Evolutionary conservation across 2,888 invertebrate genomes (phyloP).

Genomic region (Erannis defoliaria): DNA sequence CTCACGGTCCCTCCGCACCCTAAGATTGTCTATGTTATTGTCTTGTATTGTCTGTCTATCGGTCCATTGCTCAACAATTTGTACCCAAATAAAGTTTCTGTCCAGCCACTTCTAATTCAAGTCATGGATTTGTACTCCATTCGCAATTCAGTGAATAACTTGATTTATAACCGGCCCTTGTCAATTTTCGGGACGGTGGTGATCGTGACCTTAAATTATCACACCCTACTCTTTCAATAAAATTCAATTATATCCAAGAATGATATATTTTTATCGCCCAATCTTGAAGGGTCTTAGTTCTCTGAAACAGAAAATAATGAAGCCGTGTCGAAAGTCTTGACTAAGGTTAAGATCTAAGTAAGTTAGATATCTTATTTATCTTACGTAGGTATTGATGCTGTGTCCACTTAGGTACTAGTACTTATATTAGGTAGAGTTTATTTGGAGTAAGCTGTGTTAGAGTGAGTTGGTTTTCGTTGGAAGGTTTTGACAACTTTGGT

Average conservation of each 20-base stretch:
- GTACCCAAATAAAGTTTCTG: not conserved
- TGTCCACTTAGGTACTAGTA: no score
- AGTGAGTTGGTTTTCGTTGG: no score
- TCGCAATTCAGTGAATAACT: conserved; percentile 35
- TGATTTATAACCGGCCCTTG: conserved; percentile 46
- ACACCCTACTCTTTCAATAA: conserved; percentile 44
- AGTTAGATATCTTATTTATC: not conserved
- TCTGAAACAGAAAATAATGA: conserved; percentile 16
- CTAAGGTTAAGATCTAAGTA: not conserved
- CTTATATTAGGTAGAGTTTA: no score
- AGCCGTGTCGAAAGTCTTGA: conserved; percentile 7
- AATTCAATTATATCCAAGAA: conserved; percentile 43
- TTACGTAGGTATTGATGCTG: no score
- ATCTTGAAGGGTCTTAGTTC: conserved; percentile 22
- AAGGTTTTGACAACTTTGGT: no score
- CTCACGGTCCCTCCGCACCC: no score
- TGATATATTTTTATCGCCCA: conserved; percentile 41
- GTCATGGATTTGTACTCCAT: conserved; percentile 37
- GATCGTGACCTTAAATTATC: conserved; percentile 39
- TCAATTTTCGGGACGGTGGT: conserved; percentile 39
- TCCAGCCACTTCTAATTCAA: conserved; percentile 30
- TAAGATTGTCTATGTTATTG: no score
- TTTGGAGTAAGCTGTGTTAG: no score
- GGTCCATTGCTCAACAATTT: conserved; percentile 5
- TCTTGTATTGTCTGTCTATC: no score